phyloP scores from a whole-genome alignment of 2,113 vertebrate species.

The Bambusicola thoracicus region DNA sequence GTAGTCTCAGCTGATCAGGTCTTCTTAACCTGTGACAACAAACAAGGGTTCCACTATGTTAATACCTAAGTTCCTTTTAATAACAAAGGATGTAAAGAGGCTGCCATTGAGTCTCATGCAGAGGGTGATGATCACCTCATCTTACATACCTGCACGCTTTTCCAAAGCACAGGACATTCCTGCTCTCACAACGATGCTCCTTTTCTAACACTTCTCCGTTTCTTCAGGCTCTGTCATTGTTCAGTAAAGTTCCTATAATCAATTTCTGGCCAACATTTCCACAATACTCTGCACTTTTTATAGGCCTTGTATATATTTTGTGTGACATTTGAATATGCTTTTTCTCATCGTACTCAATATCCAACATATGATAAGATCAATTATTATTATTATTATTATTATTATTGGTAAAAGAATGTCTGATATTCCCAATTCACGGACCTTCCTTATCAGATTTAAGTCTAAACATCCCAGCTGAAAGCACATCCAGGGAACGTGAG shows the following conservation, averaged over 20 bases:
- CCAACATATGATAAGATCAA: neutral
- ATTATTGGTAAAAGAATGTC: neutral
- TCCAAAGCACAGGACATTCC: neutral
- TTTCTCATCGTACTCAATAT: neutral
- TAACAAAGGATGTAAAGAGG: neutral
- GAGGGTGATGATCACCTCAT: accelerated
- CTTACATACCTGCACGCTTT: neutral
- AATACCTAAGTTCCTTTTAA: neutral
- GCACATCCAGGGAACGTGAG: neutral
- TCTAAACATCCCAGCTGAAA: neutral
- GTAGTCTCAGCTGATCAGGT: accelerated
- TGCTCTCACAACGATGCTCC: neutral
- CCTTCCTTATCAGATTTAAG: neutral
- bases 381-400: too few relatives aligned
- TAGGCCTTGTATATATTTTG: neutral
- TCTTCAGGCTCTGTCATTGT: neutral
- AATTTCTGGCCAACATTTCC: neutral
- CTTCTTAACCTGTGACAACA: neutral
- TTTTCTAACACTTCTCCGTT: neutral
- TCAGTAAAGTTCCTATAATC: neutral
- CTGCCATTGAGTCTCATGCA: neutral
- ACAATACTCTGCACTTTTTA: neutral
- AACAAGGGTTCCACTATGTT: neutral
- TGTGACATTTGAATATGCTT: neutral
- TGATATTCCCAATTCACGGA: neutral